phyloP scores from a whole-genome alignment of 2,888 invertebrate species.

The Zaprionus obscuricornis region DNA sequence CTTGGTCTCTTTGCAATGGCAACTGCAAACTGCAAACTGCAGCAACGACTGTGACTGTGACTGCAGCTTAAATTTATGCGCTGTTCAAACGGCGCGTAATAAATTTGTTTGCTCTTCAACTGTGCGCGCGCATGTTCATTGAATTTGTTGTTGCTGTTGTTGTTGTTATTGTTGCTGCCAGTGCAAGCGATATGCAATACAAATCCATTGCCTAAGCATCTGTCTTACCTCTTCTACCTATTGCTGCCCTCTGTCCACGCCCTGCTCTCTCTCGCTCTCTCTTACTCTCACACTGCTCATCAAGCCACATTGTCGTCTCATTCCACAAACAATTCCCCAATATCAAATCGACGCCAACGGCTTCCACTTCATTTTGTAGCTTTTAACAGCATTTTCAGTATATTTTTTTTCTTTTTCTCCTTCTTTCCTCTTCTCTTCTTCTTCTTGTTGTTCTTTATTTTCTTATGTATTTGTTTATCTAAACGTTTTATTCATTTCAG shows the following conservation, averaged over 20 bases:
- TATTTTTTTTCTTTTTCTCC: too few species aligned
- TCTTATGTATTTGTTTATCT: slow-evolving; percentile 80
- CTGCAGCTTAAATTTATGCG: slow-evolving; percentile 71
- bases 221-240: slow-evolving; percentile 1
- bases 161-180: slow-evolving; percentile 12
- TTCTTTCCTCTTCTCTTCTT: too few species aligned
- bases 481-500: slow-evolving; percentile 77
- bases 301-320: too few species aligned
- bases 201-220: slow-evolving; percentile 36
- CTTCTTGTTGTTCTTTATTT: too few species aligned
- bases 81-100: slow-evolving; percentile 81
- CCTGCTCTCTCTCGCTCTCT: neutral
- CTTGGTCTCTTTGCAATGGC: slow-evolving; percentile 31
- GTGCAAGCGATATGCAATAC: slow-evolving; percentile 23
- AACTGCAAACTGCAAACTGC: too few species aligned
- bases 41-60: slow-evolving; percentile 2
- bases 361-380: slow-evolving; percentile 78
- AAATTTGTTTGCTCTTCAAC: slow-evolving; percentile 80
- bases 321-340: neutral
- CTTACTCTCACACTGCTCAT: too few species aligned
- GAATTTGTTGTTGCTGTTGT: slow-evolving; percentile 61
- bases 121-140: slow-evolving; percentile 80
- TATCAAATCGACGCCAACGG: slow-evolving; percentile 49
- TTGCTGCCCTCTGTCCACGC: neutral
- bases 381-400: slow-evolving; percentile 77